phyloP scores from a whole-genome alignment of 1,140 invertebrate genomes.

The Stegodyphus dumicola region DNA sequence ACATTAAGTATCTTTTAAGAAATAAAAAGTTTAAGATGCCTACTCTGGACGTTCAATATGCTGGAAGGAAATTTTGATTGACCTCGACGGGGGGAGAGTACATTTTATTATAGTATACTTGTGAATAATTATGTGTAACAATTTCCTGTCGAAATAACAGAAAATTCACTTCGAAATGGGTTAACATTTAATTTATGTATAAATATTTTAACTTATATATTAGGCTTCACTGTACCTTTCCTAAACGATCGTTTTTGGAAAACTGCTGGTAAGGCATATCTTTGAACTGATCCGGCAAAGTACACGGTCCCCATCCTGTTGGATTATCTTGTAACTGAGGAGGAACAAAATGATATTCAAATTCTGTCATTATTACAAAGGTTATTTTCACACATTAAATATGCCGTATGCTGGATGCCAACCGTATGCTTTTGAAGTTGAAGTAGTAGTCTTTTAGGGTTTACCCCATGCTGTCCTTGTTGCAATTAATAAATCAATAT shows the following conservation, averaged over 20 bases:
- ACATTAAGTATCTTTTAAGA: too few relatives aligned
- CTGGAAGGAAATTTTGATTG: too few relatives aligned
- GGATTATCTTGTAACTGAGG: conserved; percentile 89
- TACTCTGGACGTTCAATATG: too few relatives aligned
- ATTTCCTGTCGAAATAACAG: neutral
- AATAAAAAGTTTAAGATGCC: too few relatives aligned
- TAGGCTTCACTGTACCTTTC: conserved; percentile 76
- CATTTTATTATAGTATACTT: neutral
- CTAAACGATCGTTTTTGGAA: conserved; percentile 94
- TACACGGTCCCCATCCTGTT: conserved; percentile 94
- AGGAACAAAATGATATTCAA: conserved; percentile 24
- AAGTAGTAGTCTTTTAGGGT: neutral
- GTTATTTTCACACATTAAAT: neutral
- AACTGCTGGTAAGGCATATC: conserved; percentile 99
- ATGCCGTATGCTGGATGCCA: neutral
- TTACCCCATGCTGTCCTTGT: too few relatives aligned
- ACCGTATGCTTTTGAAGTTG: neutral
- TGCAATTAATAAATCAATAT: too few relatives aligned
- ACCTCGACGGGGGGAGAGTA: too few relatives aligned
- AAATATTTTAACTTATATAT: neutral
- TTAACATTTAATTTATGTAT: neutral
- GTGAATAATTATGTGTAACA: neutral
- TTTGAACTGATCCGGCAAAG: conserved; percentile 93
- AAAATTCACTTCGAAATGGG: neutral
- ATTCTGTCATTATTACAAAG: neutral